phyloP scores from a whole-genome alignment of 2,888 invertebrate species.

The Sarcophaga caerulescens region DNA sequence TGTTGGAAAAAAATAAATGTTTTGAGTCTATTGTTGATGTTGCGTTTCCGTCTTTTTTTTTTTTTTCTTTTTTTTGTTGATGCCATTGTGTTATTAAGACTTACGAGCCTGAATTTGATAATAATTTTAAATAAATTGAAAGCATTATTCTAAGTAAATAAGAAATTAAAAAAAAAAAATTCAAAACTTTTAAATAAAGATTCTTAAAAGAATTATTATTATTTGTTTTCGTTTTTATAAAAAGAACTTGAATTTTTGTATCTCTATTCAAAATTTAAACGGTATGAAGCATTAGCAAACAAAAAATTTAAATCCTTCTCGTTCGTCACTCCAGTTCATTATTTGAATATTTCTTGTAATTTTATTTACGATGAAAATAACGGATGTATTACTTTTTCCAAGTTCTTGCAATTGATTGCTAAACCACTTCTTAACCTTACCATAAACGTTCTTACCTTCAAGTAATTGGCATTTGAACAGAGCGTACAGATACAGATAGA shows the following conservation, averaged over 20 bases:
- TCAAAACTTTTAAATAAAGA: too few relatives aligned
- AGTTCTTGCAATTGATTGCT: conserved; percentile 22
- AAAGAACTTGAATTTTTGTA: too few relatives aligned
- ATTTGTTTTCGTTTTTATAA: too few relatives aligned
- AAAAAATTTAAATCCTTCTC: too few relatives aligned
- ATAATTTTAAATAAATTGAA: neutral
- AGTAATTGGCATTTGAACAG: conserved; percentile 23
- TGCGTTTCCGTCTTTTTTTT: neutral
- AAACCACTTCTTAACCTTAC: conserved; percentile 24
- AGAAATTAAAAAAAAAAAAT: too few relatives aligned
- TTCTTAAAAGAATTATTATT: too few relatives aligned
- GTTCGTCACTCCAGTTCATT: too few relatives aligned
- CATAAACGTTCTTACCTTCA: conserved; percentile 20
- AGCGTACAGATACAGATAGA: neutral
- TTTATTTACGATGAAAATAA: neutral
- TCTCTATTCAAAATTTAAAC: too few relatives aligned
- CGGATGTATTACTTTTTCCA: neutral
- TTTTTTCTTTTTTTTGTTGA: too few relatives aligned
- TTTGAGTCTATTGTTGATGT: neutral
- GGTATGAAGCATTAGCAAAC: too few relatives aligned
- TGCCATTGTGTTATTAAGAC: neutral
- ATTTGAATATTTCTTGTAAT: neutral
- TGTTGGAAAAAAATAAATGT: neutral
- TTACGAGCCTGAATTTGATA: neutral
- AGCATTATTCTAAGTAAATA: neutral